Conservation (phyloP, 2,113 vertebrate species). For the Manacus vitellinus region DNA sequence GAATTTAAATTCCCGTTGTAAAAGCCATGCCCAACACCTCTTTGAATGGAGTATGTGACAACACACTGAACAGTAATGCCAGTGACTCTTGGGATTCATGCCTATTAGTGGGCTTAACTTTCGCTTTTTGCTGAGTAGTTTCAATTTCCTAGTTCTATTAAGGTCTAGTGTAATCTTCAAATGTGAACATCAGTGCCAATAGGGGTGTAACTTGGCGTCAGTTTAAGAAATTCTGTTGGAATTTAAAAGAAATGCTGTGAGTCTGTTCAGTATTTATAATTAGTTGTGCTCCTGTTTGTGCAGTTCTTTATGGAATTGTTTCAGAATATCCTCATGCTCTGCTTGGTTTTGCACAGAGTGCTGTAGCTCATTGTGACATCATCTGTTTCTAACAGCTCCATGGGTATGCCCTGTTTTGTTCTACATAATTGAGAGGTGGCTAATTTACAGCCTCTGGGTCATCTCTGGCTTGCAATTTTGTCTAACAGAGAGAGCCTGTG, state of each 20-base stretch:
- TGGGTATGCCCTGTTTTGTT: background rate
- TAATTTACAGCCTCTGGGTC: background rate
- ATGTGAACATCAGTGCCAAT: background rate
- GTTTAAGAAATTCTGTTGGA: background rate
- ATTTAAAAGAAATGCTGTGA: background rate
- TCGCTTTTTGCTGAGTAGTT: background rate
- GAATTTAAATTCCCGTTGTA: background rate
- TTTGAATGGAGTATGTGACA: background rate
- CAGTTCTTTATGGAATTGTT: background rate
- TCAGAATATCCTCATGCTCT: background rate
- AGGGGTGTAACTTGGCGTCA: background rate
- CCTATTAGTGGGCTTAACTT: background rate
- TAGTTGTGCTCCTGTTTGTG: background rate
- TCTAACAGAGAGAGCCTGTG: background rate
- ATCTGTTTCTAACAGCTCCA: background rate
- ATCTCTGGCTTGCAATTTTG: background rate
- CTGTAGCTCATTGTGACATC: background rate
- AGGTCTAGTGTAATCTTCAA: background rate
- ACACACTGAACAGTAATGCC: background rate
- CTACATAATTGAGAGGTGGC: background rate
- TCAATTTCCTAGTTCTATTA: background rate
- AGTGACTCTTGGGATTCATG: background rate
- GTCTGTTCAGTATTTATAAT: background rate
- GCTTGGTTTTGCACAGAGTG: background rate
- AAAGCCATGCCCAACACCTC: background rate